Evolutionary conservation across 1,140 invertebrate species (phyloP).

Genomic region (Bursaphelenchus mucronatus): DNA sequence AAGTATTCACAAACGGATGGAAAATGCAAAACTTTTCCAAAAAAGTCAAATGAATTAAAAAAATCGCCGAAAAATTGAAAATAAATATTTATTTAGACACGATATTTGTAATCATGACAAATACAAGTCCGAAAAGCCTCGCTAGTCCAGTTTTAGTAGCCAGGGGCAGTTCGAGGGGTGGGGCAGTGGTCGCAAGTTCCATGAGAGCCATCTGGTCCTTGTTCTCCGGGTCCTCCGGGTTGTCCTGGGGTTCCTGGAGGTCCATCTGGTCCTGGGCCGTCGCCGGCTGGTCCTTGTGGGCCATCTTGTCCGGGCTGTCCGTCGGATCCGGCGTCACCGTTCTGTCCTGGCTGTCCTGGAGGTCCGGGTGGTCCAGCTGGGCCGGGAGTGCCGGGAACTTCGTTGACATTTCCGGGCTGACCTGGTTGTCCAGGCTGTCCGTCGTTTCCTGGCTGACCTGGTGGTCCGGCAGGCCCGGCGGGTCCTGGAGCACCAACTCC

Average conservation of each 20-base stretch:
- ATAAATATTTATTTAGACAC: too few species aligned
- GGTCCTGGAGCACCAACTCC: constrained; percentile 35
- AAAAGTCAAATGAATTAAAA: too few species aligned
- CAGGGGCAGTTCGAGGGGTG: constrained; percentile 1
- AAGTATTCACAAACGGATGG: too few species aligned
- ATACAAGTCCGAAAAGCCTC: too few species aligned
- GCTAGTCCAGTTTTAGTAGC: constrained; percentile 2
- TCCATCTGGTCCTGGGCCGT: constrained; percentile 2
- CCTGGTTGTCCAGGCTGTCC: constrained; percentile 29
- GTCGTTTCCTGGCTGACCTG: constrained; percentile 28
- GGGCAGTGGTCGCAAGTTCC: constrained; percentile 16
- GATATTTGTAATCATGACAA: too few species aligned
- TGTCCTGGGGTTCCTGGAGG: neutral
- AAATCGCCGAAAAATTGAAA: too few species aligned
- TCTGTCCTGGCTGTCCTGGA: constrained; percentile 13
- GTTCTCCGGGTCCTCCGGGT: neutral
- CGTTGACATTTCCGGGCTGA: constrained; percentile 24
- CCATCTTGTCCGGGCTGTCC: constrained; percentile 7
- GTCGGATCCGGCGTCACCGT: constrained; percentile 11
- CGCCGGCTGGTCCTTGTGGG: neutral
- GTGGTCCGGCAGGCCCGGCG: constrained; percentile 28
- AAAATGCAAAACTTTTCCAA: too few species aligned
- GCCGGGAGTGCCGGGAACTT: constrained; percentile 16
- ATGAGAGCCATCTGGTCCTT: constrained; percentile 3
- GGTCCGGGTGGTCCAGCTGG: constrained; percentile 36